A percentile compares a stretch with the other conserved stretches of the same genome.
These are phyloP conservation scores for Sula dactylatra DNA, from an alignment of 2,113 vertebrate species.

Conservation along the genomic window DNA sequence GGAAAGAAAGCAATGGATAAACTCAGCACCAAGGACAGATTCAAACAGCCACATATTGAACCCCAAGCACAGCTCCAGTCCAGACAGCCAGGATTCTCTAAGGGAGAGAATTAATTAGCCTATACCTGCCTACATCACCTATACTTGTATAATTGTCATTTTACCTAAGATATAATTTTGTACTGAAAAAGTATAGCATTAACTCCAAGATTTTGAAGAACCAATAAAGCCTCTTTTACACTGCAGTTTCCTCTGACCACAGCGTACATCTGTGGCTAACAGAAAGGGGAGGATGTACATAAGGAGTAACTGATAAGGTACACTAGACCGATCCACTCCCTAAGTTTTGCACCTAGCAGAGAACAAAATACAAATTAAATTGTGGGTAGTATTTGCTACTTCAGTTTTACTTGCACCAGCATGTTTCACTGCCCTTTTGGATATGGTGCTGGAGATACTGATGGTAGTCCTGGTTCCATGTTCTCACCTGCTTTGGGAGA, in stretches of 20 bases:
- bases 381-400: not conserved
- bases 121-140: not conserved
- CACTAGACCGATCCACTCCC: not conserved
- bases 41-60: not conserved
- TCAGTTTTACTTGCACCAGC: not conserved
- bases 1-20: not conserved
- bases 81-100: not conserved
- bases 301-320: not conserved
- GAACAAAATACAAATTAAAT: not conserved
- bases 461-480: not conserved
- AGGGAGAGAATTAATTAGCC: not conserved
- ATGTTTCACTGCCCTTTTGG: not conserved
- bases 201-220: not conserved
- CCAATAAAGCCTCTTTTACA: not conserved
- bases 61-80: not conserved
- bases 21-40: not conserved
- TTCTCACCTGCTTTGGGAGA: not conserved
- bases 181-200: not conserved
- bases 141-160: not conserved
- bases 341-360: not conserved
- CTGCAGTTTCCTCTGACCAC: not conserved
- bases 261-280: not conserved
- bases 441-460: not conserved
- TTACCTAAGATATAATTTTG: not conserved
- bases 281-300: not conserved